A percentile compares a stretch with the other conserved stretches of the same genome.
phyloP scores from a whole-genome alignment of 2,888 invertebrate species.

The Synanthedon tipuliformis region DNA sequence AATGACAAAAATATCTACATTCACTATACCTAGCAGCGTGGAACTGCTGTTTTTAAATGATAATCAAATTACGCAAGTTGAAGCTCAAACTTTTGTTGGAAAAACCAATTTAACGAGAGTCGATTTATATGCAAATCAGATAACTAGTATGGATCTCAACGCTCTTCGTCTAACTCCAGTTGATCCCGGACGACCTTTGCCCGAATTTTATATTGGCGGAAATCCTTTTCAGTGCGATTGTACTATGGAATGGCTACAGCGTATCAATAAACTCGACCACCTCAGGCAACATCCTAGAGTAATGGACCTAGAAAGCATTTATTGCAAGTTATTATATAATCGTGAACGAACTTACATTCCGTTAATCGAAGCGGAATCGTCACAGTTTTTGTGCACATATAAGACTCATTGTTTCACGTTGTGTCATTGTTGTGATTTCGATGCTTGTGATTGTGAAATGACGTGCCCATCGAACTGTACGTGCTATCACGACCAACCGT shows the following conservation, averaged over 20 bases:
- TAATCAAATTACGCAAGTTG: constrained; percentile 86
- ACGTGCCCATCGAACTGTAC: constrained; percentile 94
- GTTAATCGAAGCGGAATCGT: constrained; percentile 87
- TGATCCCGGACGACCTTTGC: constrained; percentile 79
- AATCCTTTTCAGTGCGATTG: constrained; percentile 96
- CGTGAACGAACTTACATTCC: constrained; percentile 86
- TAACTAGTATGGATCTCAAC: constrained; percentile 89
- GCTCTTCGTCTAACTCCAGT: constrained; percentile 86
- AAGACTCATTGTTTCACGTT: constrained; percentile 93
- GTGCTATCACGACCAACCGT: constrained; percentile 94
- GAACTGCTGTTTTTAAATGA: constrained; percentile 90
- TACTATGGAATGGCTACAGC: constrained; percentile 94
- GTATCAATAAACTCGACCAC: constrained; percentile 86
- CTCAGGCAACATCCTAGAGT: constrained; percentile 89
- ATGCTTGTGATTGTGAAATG: constrained; percentile 98
- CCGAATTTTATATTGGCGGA: constrained; percentile 92
- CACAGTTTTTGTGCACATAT: constrained; percentile 92
- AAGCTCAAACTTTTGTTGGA: constrained; percentile 89
- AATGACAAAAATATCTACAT: constrained; percentile 79
- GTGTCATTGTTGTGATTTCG: constrained; percentile 96
- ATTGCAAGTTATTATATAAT: constrained; percentile 88
- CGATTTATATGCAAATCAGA: constrained; percentile 92
- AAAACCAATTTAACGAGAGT: constrained; percentile 90
- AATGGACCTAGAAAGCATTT: constrained; percentile 90
- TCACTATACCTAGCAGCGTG: constrained; percentile 84